Base-by-base conservation (phyloP, 2,797 vertebrate species). In the Cossypha polioptera region DNA sequence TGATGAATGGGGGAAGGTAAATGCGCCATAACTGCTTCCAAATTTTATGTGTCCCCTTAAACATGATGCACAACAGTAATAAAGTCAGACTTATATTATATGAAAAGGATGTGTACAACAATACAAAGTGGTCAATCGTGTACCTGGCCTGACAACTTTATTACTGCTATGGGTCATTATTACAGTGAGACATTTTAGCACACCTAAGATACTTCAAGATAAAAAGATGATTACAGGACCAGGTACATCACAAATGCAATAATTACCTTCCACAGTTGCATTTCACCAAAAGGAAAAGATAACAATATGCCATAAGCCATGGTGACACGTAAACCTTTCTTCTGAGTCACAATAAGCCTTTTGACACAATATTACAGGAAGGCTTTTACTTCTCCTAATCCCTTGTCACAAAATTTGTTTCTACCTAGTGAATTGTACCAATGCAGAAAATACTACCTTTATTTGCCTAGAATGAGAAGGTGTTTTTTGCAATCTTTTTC, bases 41-140 rank as follows among this genome's bases (percentile, higher is more conserved):
- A 40, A 91, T 72, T 96, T 97, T 95, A 97, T 62, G 53, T 92
- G 78, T 78, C 88, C 95, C 95, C 95, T 93, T 96, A 96, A 96
- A 97, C 58, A 35, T 76, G 90, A 94, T 90, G n/a, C 85, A 95
- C 50, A 77, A 54, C 42, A 75, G 79, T 20, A 94, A 96, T 97
- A 95, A 97, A 97, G 83, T 88, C 79, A 92, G 92, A 87, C 75
- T 94, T 95, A 96, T 78, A 85, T 88, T 93, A 95, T 78, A 79
- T 65, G 94, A 96, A 95, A 97, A 94, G 93, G 90, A 89, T 83
- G 87, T 92, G 91, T 95, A 93, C 85, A 96, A 87, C 91, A 96
- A 91, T 92, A 96, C 69, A 13, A 97, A 97, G 47, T 92, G 94
- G 92, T 97, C 96, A 95, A 69, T 97, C 95, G 76, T 63, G 78